phyloP scores from a whole-genome alignment of 1,140 invertebrate genomes.

The Bombus vancouverensis region DNA sequence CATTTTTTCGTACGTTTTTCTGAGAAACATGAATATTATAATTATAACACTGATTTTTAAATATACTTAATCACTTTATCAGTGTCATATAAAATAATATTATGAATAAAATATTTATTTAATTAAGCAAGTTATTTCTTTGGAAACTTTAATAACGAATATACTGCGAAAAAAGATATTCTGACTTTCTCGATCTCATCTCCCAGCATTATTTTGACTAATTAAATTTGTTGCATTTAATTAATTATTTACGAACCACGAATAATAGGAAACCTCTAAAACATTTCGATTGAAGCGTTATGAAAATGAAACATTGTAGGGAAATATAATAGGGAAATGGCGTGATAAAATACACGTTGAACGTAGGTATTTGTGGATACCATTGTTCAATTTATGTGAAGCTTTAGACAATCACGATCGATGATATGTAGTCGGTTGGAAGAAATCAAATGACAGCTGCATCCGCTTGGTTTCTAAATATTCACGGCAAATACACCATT shows the following conservation, averaged over 20 bases:
- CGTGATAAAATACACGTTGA: background rate
- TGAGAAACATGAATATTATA: no score
- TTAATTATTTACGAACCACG: background rate
- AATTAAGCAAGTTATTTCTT: no score
- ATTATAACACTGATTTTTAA: no score
- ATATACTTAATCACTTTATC: no score
- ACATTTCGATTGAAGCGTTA: background rate
- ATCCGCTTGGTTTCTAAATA: background rate
- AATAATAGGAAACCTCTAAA: background rate
- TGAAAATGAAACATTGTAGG: background rate
- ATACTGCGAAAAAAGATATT: no score
- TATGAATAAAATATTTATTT: no score
- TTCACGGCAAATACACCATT: background rate
- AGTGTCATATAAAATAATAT: no score
- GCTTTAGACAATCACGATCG: background rate
- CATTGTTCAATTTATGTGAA: background rate
- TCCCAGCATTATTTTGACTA: no score
- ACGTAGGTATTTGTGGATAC: background rate
- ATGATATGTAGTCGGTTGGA: background rate
- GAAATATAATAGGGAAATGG: background rate
- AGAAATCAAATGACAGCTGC: background rate
- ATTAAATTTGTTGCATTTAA: background rate
- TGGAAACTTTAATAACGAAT: no score
- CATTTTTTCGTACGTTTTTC: no score
- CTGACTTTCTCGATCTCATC: no score